Evolutionary conservation across 2,888 invertebrate species (phyloP).

Genomic region (Phengaris arion): DNA sequence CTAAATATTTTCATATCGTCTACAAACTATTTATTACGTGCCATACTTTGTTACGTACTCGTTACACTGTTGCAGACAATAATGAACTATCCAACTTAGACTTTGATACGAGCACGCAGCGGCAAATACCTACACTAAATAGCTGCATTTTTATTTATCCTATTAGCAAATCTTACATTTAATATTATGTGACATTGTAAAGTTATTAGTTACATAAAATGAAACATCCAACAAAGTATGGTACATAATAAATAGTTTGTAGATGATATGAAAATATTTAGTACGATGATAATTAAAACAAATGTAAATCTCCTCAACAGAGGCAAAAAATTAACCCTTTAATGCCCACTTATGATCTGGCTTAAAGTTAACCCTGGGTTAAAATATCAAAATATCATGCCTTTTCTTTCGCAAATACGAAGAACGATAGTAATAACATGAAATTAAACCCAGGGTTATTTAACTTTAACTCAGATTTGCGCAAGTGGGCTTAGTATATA

Average conservation of each 20-base stretch:
- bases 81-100: no score
- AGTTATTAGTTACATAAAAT: conserved; percentile 8
- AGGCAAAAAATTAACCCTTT: no score
- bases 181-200: neutral
- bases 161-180: neutral
- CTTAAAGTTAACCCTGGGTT: no score
- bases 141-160: neutral
- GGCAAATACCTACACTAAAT: neutral
- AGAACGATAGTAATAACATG: no score
- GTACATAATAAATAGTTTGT: neutral
- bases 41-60: neutral
- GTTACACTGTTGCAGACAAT: no score
- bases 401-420: no score
- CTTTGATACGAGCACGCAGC: neutral
- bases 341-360: no score
- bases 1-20: conserved; percentile 1
- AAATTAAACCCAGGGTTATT: no score
- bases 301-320: no score
- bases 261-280: neutral
- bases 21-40: neutral
- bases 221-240: neutral
- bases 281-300: neutral
- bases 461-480: no score
- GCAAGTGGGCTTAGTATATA: no score
- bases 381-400: no score